Conservation (phyloP, 2,797 vertebrate species). For the Rhinoraja longicauda region DNA sequence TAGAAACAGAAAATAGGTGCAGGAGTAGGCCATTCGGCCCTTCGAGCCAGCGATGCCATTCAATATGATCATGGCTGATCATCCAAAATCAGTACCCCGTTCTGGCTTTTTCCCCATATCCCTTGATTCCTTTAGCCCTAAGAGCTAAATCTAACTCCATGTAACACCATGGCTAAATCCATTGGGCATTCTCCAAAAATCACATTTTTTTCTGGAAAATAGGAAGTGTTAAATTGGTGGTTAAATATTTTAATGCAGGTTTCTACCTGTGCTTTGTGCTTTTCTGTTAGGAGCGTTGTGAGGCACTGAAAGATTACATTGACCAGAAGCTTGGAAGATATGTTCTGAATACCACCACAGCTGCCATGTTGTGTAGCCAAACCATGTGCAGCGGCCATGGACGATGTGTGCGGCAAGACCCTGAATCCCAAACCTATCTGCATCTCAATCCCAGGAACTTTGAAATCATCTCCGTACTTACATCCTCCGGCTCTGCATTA, state of each 20-base stretch:
- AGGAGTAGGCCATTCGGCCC: no score
- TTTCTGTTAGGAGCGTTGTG: conserved; percentile 62
- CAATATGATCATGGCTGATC: no score
- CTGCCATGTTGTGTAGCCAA: conserved; percentile 61
- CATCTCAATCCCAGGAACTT: conserved; percentile 46
- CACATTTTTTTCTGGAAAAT: background rate
- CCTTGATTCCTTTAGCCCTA: no score
- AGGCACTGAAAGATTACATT: conserved; percentile 65
- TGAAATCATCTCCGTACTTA: background rate
- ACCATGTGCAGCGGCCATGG: conserved; percentile 62
- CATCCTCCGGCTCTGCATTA: conserved; percentile 2
- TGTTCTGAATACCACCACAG: conserved; percentile 58
- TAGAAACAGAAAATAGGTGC: no score
- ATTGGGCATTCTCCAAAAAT: background rate
- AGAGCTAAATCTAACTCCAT: background rate
- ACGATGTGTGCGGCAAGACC: conserved; percentile 61
- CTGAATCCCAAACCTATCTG: conserved; percentile 50
- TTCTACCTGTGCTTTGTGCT: background rate
- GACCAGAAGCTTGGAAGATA: conserved; percentile 65
- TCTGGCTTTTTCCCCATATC: no score
- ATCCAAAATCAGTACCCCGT: no score
- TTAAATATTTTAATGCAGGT: background rate
- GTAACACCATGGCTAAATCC: background rate
- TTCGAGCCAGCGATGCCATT: no score
- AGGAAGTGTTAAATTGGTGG: background rate